Evolutionary conservation across 1,140 invertebrate species (phyloP).

Genomic region (Zaprionus kolodkinae): DNA sequence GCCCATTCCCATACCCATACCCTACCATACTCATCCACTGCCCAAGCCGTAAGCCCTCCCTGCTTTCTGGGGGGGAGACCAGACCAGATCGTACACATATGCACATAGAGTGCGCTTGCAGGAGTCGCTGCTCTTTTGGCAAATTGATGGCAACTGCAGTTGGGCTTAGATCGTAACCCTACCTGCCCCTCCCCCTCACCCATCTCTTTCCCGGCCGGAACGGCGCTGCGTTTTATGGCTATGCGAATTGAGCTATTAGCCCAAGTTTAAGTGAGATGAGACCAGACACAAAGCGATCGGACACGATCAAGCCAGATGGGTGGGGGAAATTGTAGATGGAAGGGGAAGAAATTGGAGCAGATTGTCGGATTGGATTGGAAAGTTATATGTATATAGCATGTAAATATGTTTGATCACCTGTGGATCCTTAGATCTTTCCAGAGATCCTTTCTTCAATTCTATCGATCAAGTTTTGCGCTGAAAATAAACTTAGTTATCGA

Average conservation of each 20-base stretch:
- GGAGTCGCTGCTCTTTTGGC: conserved; percentile 27
- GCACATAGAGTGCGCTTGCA: conserved; percentile 27
- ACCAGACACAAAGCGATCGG: not conserved
- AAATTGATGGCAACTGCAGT: conserved; percentile 35
- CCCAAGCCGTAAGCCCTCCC: not conserved
- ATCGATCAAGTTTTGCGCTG: no score
- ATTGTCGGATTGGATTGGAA: not conserved
- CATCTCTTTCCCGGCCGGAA: not conserved
- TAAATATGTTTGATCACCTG: no score
- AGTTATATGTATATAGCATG: no score
- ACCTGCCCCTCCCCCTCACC: no score
- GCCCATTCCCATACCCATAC: not conserved
- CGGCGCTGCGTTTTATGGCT: conserved; percentile 57
- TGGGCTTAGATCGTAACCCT: not conserved
- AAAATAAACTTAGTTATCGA: no score
- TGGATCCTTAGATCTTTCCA: no score
- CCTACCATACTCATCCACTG: not conserved
- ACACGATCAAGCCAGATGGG: conserved; percentile 7
- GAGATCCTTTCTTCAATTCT: no score
- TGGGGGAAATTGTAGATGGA: not conserved
- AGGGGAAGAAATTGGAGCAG: not conserved
- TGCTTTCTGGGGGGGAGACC: not conserved
- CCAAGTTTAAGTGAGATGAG: conserved; percentile 31
- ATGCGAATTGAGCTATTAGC: conserved; percentile 77
- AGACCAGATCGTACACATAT: not conserved